phyloP scores from a whole-genome alignment of 2,888 invertebrate species.

The Ochropleura leucogaster region DNA sequence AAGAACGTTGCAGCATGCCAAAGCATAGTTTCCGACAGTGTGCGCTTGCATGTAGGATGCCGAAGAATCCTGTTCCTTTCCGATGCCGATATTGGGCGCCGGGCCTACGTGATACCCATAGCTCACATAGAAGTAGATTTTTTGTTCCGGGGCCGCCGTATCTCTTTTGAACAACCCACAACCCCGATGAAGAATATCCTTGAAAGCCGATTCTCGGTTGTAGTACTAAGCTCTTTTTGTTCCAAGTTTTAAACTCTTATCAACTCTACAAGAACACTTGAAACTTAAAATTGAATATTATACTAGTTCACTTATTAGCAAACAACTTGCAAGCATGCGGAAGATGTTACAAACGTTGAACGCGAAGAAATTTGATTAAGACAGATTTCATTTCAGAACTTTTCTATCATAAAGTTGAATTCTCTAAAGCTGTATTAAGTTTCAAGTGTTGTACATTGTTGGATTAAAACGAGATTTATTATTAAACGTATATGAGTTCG shows the following conservation, averaged over 20 bases:
- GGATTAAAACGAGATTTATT: constrained; percentile 19
- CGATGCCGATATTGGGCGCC: too few species aligned
- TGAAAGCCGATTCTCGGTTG: too few species aligned
- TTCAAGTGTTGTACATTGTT: constrained; percentile 11
- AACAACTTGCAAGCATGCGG: constrained; percentile 3
- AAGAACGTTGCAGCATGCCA: too few species aligned
- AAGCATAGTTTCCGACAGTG: too few species aligned
- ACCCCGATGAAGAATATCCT: too few species aligned
- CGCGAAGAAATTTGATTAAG: constrained; percentile 14
- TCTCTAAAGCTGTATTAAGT: constrained; percentile 10
- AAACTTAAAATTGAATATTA: neutral
- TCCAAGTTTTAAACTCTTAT: neutral
- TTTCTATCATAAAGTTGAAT: constrained; percentile 30
- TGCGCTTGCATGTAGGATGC: too few species aligned
- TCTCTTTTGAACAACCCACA: too few species aligned
- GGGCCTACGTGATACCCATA: too few species aligned
- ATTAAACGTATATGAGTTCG: neutral
- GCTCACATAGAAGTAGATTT: too few species aligned
- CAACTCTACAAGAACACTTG: neutral
- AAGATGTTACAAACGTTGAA: neutral
- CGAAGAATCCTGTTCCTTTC: too few species aligned
- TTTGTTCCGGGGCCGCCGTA: too few species aligned
- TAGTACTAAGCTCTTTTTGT: neutral
- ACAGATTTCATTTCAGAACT: neutral
- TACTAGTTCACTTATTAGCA: constrained; percentile 4